Percentiles rank a stretch among this genome's conserved stretches.
Evolutionary conservation across 2,888 invertebrate genomes (phyloP).

Genomic region (Sinotaia quadrata): DNA sequence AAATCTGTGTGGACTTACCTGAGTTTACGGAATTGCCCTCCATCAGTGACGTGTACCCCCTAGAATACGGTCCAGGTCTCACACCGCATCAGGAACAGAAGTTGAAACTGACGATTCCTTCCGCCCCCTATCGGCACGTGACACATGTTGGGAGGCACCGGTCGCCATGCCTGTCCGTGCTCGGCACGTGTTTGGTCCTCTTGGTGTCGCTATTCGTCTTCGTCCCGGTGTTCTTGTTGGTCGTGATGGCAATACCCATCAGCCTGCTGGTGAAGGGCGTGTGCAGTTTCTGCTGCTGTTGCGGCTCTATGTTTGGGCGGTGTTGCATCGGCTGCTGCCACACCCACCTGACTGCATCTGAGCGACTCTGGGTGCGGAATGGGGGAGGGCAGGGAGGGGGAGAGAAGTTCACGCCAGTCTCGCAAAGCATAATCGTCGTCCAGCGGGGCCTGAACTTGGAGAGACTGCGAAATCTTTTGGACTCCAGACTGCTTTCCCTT

Average conservation of each 20-base stretch:
- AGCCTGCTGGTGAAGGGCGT: conserved; percentile 62
- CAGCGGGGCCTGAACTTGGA: conserved; percentile 74
- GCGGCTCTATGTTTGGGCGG: conserved; percentile 46
- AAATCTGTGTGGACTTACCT: conserved; percentile 38
- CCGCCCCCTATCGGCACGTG: conserved; percentile 71
- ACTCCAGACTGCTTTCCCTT: conserved; percentile 72
- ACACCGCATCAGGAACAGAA: conserved; percentile 10
- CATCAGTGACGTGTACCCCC: conserved; percentile 11
- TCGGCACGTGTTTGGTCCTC: conserved; percentile 63
- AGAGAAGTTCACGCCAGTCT: conserved; percentile 57
- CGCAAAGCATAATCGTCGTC: conserved; percentile 74
- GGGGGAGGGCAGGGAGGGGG: conserved; percentile 48
- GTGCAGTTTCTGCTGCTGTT: conserved; percentile 64
- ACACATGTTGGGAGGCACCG: conserved; percentile 72
- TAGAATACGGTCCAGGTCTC: conserved; percentile 7
- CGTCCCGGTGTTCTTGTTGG: conserved; percentile 71
- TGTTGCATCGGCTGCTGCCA: conserved; percentile 65
- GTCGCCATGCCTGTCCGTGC: conserved; percentile 61
- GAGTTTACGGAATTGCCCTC: conserved; percentile 26
- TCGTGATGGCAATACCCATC: conserved; percentile 71
- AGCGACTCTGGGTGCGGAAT: conserved; percentile 72
- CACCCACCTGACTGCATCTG: conserved; percentile 70
- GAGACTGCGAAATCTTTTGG: conserved; percentile 73
- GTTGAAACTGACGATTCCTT: conserved; percentile 54
- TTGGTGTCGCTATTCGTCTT: conserved; percentile 72